phyloP scores from a whole-genome alignment of 2,797 vertebrate genomes.

The Spinibarbus caldwelli region DNA sequence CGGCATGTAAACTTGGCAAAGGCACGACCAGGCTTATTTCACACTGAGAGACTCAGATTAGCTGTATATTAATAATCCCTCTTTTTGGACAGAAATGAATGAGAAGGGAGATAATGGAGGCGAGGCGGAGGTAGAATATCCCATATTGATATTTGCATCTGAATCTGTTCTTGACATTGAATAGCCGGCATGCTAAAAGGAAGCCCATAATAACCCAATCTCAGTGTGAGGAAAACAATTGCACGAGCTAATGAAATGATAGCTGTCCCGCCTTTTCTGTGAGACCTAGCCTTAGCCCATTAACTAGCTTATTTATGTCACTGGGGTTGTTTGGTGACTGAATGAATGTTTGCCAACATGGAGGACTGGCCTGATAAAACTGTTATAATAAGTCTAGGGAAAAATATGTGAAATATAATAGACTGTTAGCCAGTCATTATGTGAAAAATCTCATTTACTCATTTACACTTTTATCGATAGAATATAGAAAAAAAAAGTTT shows the following conservation, averaged over 20 bases:
- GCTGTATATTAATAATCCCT: constrained; percentile 61
- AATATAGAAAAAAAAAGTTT: too few species aligned
- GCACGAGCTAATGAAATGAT: constrained; percentile 42
- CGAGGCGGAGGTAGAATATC: constrained; percentile 44
- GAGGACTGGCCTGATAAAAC: constrained; percentile 3
- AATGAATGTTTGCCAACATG: constrained; percentile 22
- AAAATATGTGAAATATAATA: not conserved
- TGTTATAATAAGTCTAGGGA: not conserved
- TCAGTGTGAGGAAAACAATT: constrained; percentile 53
- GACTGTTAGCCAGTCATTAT: not conserved
- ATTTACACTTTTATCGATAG: too few species aligned
- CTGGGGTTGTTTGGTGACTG: not conserved
- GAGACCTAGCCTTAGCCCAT: not conserved
- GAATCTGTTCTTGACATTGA: constrained; percentile 51
- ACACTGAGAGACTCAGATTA: constrained; percentile 61
- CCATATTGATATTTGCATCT: constrained; percentile 49
- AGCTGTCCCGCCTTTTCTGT: constrained; percentile 32
- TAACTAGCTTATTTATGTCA: constrained; percentile 30
- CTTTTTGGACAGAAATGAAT: constrained; percentile 54
- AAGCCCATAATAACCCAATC: constrained; percentile 39
- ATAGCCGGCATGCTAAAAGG: constrained; percentile 45
- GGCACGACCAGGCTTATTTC: constrained; percentile 54
- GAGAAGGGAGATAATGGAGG: constrained; percentile 40
- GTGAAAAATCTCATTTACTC: too few species aligned
- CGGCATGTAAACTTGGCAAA: constrained; percentile 59